These are phyloP conservation scores for Chrysolina americana DNA, from an alignment of 2,888 invertebrate genomes.

Conservation along the genomic window DNA sequence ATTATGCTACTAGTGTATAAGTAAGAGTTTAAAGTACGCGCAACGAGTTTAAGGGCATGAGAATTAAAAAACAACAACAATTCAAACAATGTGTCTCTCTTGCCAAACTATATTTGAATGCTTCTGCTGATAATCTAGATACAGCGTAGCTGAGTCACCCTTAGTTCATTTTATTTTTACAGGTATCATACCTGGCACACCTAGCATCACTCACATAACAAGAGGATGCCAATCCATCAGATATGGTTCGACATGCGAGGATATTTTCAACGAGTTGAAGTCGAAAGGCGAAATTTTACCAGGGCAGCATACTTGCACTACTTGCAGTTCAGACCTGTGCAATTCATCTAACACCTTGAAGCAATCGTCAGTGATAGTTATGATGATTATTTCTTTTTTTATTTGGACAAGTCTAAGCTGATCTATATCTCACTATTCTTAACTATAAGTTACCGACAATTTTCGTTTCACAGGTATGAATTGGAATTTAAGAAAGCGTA, in stretches of 20 bases:
- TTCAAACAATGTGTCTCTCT: no score
- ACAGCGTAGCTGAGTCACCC: no score
- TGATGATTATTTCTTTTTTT: not conserved
- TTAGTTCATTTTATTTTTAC: slow-evolving; percentile 20
- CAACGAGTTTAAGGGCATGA: no score
- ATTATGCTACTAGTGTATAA: no score
- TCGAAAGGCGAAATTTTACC: slow-evolving; percentile 56
- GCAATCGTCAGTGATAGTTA: slow-evolving; percentile 11
- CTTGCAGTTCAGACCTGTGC: slow-evolving; percentile 61
- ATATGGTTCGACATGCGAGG: slow-evolving; percentile 62
- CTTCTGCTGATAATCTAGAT: no score
- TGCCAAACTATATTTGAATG: no score
- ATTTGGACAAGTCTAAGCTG: slow-evolving; percentile 5
- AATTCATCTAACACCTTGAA: slow-evolving; percentile 49
- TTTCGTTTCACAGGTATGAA: no score
- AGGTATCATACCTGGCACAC: slow-evolving; percentile 55
- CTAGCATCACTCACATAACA: slow-evolving; percentile 55
- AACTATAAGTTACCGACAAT: not conserved
- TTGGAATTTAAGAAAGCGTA: no score
- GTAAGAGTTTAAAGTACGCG: no score
- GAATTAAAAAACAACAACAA: no score
- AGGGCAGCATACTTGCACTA: slow-evolving; percentile 62
- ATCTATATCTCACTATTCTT: not conserved
- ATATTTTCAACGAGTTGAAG: slow-evolving; percentile 60
- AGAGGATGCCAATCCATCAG: slow-evolving; percentile 61